Base-by-base conservation (phyloP, 2,797 vertebrate genomes). In the Glyptemys insculpta region DNA sequence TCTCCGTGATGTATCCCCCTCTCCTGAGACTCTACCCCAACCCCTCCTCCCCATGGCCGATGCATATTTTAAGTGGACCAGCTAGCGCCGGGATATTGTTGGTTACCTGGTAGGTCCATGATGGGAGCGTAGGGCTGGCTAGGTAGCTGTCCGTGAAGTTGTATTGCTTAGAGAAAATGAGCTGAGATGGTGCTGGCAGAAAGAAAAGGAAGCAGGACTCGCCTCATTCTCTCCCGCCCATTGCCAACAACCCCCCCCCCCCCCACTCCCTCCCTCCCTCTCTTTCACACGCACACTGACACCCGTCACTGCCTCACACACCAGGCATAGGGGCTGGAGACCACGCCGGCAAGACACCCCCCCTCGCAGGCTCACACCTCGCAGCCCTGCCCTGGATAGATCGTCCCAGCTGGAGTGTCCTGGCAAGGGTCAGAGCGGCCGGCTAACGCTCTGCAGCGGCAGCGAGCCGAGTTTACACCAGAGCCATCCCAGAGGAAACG, bases 31-130 rank as follows among this genome's bases (percentile, higher is more conserved):
- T 18, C 83, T 72, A 54, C 52, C 3, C 37, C 9, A 3, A 41
- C 86, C 57, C 79, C 15, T 76, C 72, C 21, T 31, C 47, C 4
- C 27, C 82, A 11, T 53, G 85, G 80, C 37, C 50, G 87, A 4
- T 2, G 12, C 47, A n/a, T 94, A 94, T 96, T 65, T 79, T 2
- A 4, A 37, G 56, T 8, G 76, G 62, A 44, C 4, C 16, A 27
- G 27, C 23, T 52, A 53, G 54, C 29, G 2, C 80, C 34, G 9
- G 88, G 74, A 3, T 29, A 31, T 37, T 12, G 27, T 18, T 9
- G 78, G 92, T 98, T 99, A 99, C 99, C 99, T 99, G 99, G 96
- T 96, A 97, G 96, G 88, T 98, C 99, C 99, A 99, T 99, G 98
- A 81, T 80, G 83, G 89, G 97, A 97, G 97, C 97, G 95, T 96